Evolutionary conservation across 2,888 invertebrate species (phyloP), one percentile per base, ranked within the genome.

Genomic region (Sarcophaga subvicina): DNA sequence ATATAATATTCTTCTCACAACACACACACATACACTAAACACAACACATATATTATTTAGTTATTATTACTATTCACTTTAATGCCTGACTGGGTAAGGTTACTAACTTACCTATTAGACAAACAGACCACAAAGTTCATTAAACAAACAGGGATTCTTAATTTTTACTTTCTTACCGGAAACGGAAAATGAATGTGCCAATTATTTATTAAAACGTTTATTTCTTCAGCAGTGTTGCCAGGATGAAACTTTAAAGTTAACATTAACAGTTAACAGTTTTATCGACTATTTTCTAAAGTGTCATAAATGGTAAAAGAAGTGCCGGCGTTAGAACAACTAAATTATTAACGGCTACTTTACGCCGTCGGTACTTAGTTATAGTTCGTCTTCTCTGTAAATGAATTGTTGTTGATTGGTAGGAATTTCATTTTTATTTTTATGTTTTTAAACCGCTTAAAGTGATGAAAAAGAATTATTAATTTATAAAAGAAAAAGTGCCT

Each of bases 401-500:
- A 11, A 11, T 49, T 63, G 71, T 37, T 10, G 2, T 27, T 70
- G 47, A 22, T 20, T 3, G 66, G 6, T 14, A 12, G 12, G 12
- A 14, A 54, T 37, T 60, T 71, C 25, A 5, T 66, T 76, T 80
- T 79, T 71, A 12, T 1, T 62, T 49, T 54, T n/a, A 20, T 73
- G 2, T 0, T 54, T 12, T 71, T 64, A 27, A 64, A 77, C 20
- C 27, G 22, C 6, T 25, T 22, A 47, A 66, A 64, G n/a, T 71
- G 20, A 12, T 20, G 54, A 63, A 62, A 49, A 77, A 67, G 47
- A 67, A 70, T 1, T 49, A 25, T 25, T 14, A 49, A 59, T n/a
- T n/a, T 8, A 49, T 45, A 47, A 49, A 71, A 37, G 22, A 63
- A 71, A 1, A 45, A 66, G 82, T 86, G 82, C 75, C 81, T 82